A percentile compares a stretch with the other conserved stretches of the same genome.
These are phyloP conservation scores for Pelmatolapia mariae DNA, from an alignment of 2,113 vertebrate species.

Conservation along the genomic window DNA sequence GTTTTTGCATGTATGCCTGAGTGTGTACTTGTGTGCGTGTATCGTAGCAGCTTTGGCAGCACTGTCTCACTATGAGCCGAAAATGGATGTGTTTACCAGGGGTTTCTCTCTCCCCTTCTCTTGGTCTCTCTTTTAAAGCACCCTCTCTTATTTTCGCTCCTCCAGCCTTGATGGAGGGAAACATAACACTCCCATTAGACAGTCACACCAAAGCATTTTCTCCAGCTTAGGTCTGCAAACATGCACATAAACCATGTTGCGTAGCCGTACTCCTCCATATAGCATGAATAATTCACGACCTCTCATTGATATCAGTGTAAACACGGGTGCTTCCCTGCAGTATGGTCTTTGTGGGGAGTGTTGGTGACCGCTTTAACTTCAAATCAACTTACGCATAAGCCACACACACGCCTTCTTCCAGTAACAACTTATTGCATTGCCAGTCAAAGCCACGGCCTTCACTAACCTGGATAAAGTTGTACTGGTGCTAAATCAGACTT, in stretches of 20 bases:
- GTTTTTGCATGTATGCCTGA: neutral
- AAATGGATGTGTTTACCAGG: constrained; percentile 57
- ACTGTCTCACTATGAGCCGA: constrained; percentile 32
- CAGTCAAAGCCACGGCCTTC: neutral
- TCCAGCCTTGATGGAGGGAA: neutral
- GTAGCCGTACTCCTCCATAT: neutral
- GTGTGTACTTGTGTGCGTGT: neutral
- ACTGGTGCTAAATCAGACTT: neutral
- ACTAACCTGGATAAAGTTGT: neutral
- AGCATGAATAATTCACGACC: constrained; percentile 54
- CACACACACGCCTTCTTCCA: neutral
- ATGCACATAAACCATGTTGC: neutral
- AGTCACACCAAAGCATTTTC: constrained; percentile 2
- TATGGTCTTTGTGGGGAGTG: constrained; percentile 3
- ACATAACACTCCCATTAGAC: constrained; percentile 20
- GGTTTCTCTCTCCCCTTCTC: neutral
- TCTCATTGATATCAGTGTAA: constrained; percentile 51
- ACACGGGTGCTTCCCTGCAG: constrained; percentile 15
- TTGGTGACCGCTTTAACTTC: neutral
- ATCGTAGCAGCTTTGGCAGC: constrained; percentile 21
- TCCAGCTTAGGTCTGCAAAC: constrained; percentile 32
- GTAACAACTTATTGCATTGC: neutral
- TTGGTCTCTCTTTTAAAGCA: neutral
- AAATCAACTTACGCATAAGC: neutral
- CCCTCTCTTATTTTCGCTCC: constrained; percentile 4